These are phyloP conservation scores for Phaedon cochleariae DNA, from an alignment of 2,888 invertebrate genomes.

Conservation along the genomic window DNA sequence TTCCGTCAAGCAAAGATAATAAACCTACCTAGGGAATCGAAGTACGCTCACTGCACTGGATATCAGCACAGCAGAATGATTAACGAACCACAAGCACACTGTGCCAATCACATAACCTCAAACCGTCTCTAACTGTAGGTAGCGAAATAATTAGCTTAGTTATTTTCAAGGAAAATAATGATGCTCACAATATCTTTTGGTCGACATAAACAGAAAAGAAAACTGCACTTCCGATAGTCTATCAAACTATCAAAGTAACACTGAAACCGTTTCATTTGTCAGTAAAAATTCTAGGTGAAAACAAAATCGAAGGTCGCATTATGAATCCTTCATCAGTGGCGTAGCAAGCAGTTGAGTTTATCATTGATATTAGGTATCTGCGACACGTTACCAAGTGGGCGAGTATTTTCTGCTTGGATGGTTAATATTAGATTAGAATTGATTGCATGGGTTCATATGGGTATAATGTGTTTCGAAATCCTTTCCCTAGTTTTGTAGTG, in stretches of 20 bases:
- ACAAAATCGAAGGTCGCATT: neutral
- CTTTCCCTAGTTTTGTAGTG: no score
- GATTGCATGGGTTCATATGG: no score
- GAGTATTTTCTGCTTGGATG: no score
- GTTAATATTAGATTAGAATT: no score
- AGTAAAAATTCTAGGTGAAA: neutral
- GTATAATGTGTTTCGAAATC: no score
- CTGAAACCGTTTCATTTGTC: neutral
- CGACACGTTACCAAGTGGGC: no score
- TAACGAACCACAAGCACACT: conserved; percentile 12
- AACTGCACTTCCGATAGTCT: neutral
- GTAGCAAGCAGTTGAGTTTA: neutral
- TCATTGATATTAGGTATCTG: no score
- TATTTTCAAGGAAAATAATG: neutral
- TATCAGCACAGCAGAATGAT: neutral
- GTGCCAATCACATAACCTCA: conserved; percentile 16
- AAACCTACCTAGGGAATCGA: no score
- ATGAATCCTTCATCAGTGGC: neutral
- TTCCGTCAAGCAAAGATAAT: no score
- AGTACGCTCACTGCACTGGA: neutral
- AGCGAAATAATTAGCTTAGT: conserved; percentile 12
- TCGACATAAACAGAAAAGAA: no score
- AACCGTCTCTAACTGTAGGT: no score
- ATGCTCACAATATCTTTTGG: no score
- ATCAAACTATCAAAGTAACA: neutral